phyloP scores from a whole-genome alignment of 1,140 invertebrate genomes.

The Drosophila funebris region DNA sequence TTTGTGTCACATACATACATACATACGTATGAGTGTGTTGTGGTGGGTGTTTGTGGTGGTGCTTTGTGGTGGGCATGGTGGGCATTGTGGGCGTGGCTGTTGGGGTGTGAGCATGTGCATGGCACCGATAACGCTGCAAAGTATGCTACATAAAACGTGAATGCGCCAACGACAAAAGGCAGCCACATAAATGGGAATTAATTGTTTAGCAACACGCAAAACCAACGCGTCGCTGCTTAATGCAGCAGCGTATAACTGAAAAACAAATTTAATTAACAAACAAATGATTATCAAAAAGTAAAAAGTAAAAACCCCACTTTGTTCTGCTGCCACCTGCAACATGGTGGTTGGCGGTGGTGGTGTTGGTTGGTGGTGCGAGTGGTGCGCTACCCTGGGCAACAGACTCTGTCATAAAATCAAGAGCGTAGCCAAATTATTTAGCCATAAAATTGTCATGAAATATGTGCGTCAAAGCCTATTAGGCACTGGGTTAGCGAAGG shows the following conservation, averaged over 20 bases:
- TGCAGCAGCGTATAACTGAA: constrained; percentile 21
- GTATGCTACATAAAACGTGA: constrained; percentile 23
- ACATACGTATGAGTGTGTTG: not conserved
- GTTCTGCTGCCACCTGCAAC: not conserved
- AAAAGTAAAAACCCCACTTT: not conserved
- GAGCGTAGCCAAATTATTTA: constrained; percentile 66
- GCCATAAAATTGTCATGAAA: constrained; percentile 70
- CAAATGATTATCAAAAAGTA: constrained; percentile 62
- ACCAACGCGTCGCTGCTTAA: not conserved
- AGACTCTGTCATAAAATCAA: constrained; percentile 49
- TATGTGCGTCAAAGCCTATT: constrained; percentile 40
- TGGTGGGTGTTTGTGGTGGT: not conserved
- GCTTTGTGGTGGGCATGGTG: not conserved
- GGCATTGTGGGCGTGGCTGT: not conserved
- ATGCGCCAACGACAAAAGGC: constrained; percentile 8
- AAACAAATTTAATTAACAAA: constrained; percentile 73
- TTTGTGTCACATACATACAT: not conserved
- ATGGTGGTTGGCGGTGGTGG: not conserved
- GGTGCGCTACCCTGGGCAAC: not conserved
- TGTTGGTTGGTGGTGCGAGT: too few species aligned
- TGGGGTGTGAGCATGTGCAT: not conserved
- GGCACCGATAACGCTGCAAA: constrained; percentile 17
- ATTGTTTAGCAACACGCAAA: constrained; percentile 58
- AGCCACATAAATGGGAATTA: constrained; percentile 45
- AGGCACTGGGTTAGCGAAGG: constrained; percentile 16